A percentile compares a stretch with the other conserved stretches of the same genome.
These are phyloP conservation scores for Conopomorpha cramerella DNA, from an alignment of 1,140 invertebrate species.

Conservation along the genomic window DNA sequence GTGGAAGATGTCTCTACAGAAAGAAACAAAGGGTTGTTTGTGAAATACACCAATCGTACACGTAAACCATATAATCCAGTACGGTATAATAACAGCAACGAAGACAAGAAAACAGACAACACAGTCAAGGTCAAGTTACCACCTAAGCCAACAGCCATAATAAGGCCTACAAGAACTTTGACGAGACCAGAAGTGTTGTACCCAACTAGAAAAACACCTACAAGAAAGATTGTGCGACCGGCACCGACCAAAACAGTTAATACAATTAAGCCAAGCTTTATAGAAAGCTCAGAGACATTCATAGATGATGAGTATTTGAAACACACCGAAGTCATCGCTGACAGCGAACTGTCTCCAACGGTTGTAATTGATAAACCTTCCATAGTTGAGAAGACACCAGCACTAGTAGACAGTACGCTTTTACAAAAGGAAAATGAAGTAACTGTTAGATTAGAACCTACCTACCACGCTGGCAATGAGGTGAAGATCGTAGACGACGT, in stretches of 20 bases:
- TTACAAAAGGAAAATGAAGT: background rate
- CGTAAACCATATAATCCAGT: constrained; percentile 44
- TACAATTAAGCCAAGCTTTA: constrained; percentile 19
- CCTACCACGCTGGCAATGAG: constrained; percentile 62
- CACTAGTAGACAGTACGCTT: constrained; percentile 9
- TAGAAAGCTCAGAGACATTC: constrained; percentile 50
- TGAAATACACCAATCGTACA: constrained; percentile 31
- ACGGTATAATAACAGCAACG: constrained; percentile 17
- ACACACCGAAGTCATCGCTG: constrained; percentile 37
- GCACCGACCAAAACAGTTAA: constrained; percentile 16
- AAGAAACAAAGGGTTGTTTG: constrained; percentile 24
- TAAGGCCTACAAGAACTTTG: constrained; percentile 30
- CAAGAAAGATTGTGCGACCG: constrained; percentile 29
- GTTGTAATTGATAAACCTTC: constrained; percentile 15
- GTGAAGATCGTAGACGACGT: constrained; percentile 58
- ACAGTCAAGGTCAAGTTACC: constrained; percentile 28
- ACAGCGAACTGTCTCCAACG: constrained; percentile 14
- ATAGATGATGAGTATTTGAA: constrained; percentile 41
- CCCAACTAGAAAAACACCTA: constrained; percentile 22
- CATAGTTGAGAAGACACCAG: constrained; percentile 18
- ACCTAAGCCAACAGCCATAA: constrained; percentile 19
- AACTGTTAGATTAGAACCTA: constrained; percentile 18
- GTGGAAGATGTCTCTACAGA: constrained; percentile 23
- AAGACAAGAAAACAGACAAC: constrained; percentile 29
- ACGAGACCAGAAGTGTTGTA: constrained; percentile 29